These are phyloP conservation scores for Trichoplax adhaerens DNA, from an alignment of 37 sponge, comb jelly and placozoan species.

Conservation along the genomic window DNA sequence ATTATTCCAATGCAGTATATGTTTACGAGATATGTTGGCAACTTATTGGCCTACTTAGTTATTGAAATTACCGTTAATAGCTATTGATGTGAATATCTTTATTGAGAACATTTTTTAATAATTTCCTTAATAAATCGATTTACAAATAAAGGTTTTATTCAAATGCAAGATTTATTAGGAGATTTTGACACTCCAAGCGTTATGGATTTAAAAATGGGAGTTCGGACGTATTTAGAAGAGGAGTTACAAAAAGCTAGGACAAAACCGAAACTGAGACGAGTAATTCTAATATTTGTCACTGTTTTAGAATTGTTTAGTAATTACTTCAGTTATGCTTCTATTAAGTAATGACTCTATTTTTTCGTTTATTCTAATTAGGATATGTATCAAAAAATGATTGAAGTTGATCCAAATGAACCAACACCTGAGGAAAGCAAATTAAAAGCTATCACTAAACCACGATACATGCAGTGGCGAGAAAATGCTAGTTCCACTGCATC, in stretches of 20 bases:
- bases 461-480: conserved; percentile 99
- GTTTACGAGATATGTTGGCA: not conserved
- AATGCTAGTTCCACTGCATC: conserved; percentile 58
- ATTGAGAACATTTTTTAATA: too few species aligned
- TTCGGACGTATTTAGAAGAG: conserved; percentile 79
- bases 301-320: not conserved
- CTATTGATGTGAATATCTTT: not conserved
- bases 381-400: conserved; percentile 93
- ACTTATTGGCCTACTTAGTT: not conserved
- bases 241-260: conserved; percentile 59
- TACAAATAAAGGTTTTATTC: conserved; percentile 34
- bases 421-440: conserved; percentile 60
- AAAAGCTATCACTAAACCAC: conserved; percentile 84
- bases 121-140: too few species aligned
- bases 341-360: conserved; percentile 3
- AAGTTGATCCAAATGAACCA: conserved; percentile 77
- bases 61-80: not conserved
- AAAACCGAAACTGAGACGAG: conserved; percentile 39
- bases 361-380: conserved; percentile 40
- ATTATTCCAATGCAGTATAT: not conserved
- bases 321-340: not conserved
- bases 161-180: conserved; percentile 86
- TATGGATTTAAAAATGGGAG: conserved; percentile 98
- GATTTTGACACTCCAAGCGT: conserved; percentile 91
- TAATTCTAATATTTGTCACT: conserved; percentile 9